A percentile compares a stretch with the other conserved stretches of the same genome.
Evolutionary conservation across 2,888 invertebrate genomes (phyloP).

Genomic region (Tetragnatha montana): DNA sequence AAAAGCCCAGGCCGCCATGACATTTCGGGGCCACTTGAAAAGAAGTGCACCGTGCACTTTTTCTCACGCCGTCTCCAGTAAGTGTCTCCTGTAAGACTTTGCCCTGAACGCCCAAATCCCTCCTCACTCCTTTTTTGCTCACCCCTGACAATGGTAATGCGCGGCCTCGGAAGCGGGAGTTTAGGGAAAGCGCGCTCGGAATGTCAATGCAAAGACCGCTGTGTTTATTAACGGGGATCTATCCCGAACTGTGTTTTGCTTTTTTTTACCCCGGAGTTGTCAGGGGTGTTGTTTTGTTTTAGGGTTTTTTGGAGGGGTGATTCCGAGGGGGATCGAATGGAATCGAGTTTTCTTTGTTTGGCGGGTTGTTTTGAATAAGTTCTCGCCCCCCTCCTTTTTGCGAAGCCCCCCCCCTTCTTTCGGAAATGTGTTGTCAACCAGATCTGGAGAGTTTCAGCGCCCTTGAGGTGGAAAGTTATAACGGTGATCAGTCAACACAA

Average conservation of each 20-base stretch:
- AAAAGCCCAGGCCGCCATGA: conserved; percentile 14
- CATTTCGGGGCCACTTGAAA: conserved; percentile 8
- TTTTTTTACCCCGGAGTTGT: conserved; percentile 17
- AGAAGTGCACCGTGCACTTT: conserved; percentile 28
- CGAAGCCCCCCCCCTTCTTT: too few species aligned
- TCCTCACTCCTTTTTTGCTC: conserved; percentile 34
- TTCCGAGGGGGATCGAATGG: background rate
- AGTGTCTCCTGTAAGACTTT: conserved; percentile 55
- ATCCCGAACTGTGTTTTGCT: background rate
- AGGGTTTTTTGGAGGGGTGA: background rate
- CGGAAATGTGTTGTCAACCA: too few species aligned
- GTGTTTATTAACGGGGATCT: conserved; percentile 60
- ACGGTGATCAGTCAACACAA: too few species aligned
- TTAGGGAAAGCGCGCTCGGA: conserved; percentile 28
- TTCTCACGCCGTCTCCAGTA: conserved; percentile 25
- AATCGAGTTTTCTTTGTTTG: too few species aligned
- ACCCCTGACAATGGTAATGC: conserved; percentile 67
- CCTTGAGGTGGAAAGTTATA: too few species aligned
- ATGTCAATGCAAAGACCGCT: conserved; percentile 57
- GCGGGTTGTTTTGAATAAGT: too few species aligned
- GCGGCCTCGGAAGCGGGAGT: conserved; percentile 50
- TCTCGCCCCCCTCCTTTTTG: too few species aligned
- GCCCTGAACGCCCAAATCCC: conserved; percentile 45
- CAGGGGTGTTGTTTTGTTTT: conserved; percentile 34
- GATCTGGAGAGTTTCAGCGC: too few species aligned